Conservation (phyloP, 2,113 vertebrate genomes). For the Cygnus atratus region DNA sequence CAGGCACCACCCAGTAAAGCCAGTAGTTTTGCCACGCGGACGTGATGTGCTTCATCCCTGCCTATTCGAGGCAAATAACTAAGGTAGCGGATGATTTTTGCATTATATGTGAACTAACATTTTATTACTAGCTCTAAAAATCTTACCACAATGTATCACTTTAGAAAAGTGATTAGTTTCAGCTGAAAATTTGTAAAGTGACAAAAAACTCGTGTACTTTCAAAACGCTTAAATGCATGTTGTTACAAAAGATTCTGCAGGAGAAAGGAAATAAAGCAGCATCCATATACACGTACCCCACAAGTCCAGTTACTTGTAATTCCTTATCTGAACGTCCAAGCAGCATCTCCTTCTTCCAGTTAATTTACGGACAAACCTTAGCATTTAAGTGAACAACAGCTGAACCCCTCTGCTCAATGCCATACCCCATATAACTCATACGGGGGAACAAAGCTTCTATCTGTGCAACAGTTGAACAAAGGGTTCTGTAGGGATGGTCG, state of each 20-base stretch:
- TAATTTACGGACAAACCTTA: neutral
- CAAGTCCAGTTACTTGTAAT: neutral
- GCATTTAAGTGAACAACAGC: neutral
- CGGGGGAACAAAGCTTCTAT: neutral
- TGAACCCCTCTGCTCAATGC: neutral
- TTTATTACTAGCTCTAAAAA: neutral
- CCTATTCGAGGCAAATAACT: neutral
- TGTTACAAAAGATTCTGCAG: neutral
- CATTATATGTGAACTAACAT: neutral
- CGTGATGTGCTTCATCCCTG: neutral
- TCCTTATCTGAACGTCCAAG: neutral
- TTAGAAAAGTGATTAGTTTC: neutral
- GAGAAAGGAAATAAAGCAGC: neutral
- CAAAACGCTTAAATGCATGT: neutral
- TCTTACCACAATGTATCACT: neutral
- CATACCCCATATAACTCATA: neutral
- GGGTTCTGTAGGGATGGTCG: neutral
- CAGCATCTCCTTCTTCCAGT: neutral
- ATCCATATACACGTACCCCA: neutral
- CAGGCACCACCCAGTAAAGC: neutral
- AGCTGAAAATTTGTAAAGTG: neutral
- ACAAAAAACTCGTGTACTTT: neutral
- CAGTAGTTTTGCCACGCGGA: neutral
- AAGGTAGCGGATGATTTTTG: neutral
- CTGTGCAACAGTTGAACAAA: neutral